Conservation (phyloP, 2,888 invertebrate genomes). For the Dicyrtoma fusca region DNA sequence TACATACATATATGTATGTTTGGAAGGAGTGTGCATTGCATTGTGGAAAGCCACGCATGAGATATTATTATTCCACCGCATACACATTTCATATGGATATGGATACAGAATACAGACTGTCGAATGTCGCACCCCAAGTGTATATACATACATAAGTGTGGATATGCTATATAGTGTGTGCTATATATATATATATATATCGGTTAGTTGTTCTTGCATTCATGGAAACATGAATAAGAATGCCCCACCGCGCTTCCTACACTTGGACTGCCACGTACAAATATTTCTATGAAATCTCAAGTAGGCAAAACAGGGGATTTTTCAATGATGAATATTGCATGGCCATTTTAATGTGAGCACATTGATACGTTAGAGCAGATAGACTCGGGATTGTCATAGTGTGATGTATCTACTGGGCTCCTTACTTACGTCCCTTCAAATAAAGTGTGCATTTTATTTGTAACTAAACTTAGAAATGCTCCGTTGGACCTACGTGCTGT, state of each 20-base stretch:
- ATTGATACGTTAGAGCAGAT: too few relatives aligned
- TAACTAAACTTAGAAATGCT: neutral
- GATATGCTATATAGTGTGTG: neutral
- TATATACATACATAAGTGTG: too few relatives aligned
- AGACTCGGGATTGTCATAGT: too few relatives aligned
- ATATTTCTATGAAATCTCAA: too few relatives aligned
- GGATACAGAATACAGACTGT: neutral
- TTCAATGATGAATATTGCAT: conserved; percentile 26
- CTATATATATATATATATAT: neutral
- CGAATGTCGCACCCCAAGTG: too few relatives aligned
- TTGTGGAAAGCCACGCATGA: too few relatives aligned
- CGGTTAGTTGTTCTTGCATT: neutral
- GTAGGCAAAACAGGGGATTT: neutral
- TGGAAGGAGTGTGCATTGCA: too few relatives aligned
- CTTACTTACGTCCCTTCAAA: neutral
- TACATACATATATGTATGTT: too few relatives aligned
- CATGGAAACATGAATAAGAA: too few relatives aligned
- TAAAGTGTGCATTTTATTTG: neutral
- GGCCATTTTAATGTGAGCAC: conserved; percentile 13
- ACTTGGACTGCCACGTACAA: neutral
- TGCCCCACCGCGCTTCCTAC: neutral
- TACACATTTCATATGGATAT: neutral
- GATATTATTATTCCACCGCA: too few relatives aligned
- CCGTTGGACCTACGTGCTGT: neutral
- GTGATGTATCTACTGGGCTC: too few relatives aligned